Percentiles rank a stretch among this genome's conserved stretches.
Conservation (phyloP, 2,113 vertebrate genomes). For the Perccottus glenii region DNA sequence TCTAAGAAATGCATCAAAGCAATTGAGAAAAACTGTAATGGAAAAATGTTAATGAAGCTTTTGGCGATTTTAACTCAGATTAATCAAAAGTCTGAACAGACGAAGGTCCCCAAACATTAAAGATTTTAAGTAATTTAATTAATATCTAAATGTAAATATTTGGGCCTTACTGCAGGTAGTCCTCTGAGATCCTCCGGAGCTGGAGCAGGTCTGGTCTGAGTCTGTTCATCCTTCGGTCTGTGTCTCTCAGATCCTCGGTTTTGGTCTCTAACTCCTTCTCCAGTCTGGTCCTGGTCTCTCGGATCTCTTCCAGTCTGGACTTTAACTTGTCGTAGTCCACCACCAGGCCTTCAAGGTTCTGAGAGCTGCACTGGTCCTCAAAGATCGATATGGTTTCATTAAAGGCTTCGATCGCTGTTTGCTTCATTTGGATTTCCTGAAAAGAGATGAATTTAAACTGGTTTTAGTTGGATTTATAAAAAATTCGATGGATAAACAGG, state of each 20-base stretch:
- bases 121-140: too few species aligned
- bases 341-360: slow-evolving; percentile 92
- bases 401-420: slow-evolving; percentile 96
- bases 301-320: slow-evolving; percentile 94
- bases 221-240: slow-evolving; percentile 98
- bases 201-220: slow-evolving; percentile 97
- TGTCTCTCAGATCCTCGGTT: slow-evolving; percentile 94
- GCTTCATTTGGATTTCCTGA: slow-evolving; percentile 99
- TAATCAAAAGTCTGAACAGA: too few species aligned
- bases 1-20: too few species aligned
- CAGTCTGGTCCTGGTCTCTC: slow-evolving; percentile 91
- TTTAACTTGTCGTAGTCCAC: slow-evolving; percentile 96
- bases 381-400: slow-evolving; percentile 99
- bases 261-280: slow-evolving; percentile 97
- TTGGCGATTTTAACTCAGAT: too few species aligned
- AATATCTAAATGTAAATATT: too few species aligned
- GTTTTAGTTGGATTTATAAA: background rate
- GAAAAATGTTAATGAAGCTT: too few species aligned
- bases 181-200: slow-evolving; percentile 95
- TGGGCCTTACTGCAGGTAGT: slow-evolving; percentile 90
- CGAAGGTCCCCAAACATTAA: too few species aligned
- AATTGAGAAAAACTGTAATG: too few species aligned
- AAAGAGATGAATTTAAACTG: slow-evolving; percentile 42
- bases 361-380: slow-evolving; percentile 95
- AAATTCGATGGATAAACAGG: too few species aligned